These are phyloP conservation scores for Sepiola atlantica DNA, from an alignment of 2,888 invertebrate species.

Conservation along the genomic window DNA sequence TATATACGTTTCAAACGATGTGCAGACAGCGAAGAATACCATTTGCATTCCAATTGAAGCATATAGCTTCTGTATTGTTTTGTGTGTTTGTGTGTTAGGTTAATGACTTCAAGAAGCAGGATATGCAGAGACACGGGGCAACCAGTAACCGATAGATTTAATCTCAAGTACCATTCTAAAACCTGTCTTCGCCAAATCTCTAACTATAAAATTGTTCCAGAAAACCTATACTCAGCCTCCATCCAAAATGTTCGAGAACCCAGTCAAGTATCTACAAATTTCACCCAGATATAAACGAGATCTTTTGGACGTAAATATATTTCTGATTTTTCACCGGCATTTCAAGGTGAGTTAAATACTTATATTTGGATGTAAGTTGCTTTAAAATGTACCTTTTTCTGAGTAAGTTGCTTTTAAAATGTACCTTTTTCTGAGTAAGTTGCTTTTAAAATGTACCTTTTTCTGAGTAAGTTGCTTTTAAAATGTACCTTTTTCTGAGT, in stretches of 20 bases:
- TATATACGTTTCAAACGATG: background rate
- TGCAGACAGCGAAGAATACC: background rate
- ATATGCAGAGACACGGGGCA: background rate
- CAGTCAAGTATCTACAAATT: background rate
- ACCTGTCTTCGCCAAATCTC: background rate
- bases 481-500: too few relatives aligned
- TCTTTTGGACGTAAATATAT: too few relatives aligned
- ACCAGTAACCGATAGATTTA: background rate
- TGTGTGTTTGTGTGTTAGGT: background rate
- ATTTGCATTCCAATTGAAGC: background rate
- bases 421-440: too few relatives aligned
- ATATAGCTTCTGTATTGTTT: background rate
- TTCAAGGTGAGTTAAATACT: too few relatives aligned
- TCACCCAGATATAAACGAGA: background rate
- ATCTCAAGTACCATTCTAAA: background rate
- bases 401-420: too few relatives aligned
- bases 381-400: too few relatives aligned
- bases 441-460: too few relatives aligned
- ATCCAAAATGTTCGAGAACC: background rate
- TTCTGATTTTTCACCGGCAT: too few relatives aligned
- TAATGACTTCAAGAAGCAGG: background rate
- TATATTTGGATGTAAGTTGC: too few relatives aligned
- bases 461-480: too few relatives aligned
- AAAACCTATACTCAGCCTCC: background rate
- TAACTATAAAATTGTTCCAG: background rate